Conservation (phyloP, 2,797 vertebrate genomes). For the Pogonophryne albipinna region DNA sequence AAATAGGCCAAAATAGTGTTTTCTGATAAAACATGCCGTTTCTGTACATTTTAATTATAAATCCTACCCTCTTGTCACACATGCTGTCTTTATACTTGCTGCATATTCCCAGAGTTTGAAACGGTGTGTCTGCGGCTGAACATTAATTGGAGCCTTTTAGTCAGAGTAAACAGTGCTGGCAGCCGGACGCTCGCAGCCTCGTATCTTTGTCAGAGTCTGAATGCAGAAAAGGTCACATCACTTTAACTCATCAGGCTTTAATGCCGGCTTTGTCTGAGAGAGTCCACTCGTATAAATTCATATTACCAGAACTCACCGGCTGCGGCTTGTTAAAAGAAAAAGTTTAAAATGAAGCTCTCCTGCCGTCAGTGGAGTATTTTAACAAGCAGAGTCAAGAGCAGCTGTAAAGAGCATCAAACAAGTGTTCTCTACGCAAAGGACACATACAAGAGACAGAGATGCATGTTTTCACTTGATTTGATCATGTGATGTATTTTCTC, state of each 20-base stretch:
- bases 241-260: conserved; percentile 7
- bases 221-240: conserved; percentile 28
- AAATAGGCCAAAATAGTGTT: neutral
- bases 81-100: neutral
- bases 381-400: conserved; percentile 4
- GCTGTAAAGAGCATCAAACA: conserved; percentile 2
- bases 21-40: neutral
- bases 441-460: no score
- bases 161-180: conserved; percentile 24
- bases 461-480: conserved; percentile 2
- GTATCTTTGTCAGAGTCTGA: conserved; percentile 30
- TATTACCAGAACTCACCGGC: neutral
- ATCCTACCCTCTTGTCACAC: neutral
- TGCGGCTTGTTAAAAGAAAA: conserved; percentile 8
- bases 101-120: neutral
- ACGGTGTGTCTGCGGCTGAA: conserved; percentile 9
- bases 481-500: conserved; percentile 53
- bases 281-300: conserved; percentile 5
- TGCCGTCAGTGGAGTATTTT: neutral
- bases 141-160: conserved; percentile 25
- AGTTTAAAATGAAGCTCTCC: neutral
- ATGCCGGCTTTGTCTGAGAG: conserved; percentile 7
- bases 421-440: neutral
- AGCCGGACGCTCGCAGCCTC: conserved; percentile 30
- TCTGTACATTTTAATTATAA: neutral